A percentile compares a stretch with the other conserved stretches of the same genome.
Evolutionary conservation across 2,113 vertebrate species (phyloP).

Genomic region (Hemiprocne comata): DNA sequence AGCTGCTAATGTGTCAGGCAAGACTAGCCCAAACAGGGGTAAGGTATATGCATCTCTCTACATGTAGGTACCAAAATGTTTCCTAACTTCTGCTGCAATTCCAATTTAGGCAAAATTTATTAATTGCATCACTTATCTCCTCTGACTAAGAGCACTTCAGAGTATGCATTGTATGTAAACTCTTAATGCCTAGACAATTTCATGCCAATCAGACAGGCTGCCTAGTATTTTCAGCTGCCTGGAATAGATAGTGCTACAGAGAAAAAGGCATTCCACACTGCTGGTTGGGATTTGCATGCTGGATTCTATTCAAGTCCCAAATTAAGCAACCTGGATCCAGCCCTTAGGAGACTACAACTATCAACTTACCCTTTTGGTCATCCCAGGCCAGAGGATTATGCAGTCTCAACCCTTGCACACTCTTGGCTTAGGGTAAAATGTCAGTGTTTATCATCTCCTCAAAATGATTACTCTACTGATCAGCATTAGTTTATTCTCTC

Average conservation of each 20-base stretch:
- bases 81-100: not conserved
- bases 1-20: rapidly evolving
- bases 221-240: not conserved
- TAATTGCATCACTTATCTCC: not conserved
- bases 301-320: not conserved
- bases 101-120: not conserved
- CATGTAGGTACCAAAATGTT: not conserved
- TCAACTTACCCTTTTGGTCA: slow-evolving; percentile 61
- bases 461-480: slow-evolving; percentile 60
- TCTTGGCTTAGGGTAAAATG: slow-evolving; percentile 51
- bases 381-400: slow-evolving; percentile 52
- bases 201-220: not conserved
- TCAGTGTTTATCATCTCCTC: slow-evolving; percentile 51
- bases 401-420: slow-evolving; percentile 37
- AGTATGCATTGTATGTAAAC: not conserved
- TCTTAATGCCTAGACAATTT: not conserved
- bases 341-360: slow-evolving; percentile 36
- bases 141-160: not conserved
- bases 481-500: slow-evolving; percentile 58
- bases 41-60: not conserved
- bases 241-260: not conserved
- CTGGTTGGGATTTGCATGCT: not conserved
- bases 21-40: not conserved
- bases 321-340: not conserved
- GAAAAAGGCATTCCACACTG: not conserved